These are phyloP conservation scores for Ameiurus melas DNA, from an alignment of 2,113 vertebrate species.

Conservation along the genomic window DNA sequence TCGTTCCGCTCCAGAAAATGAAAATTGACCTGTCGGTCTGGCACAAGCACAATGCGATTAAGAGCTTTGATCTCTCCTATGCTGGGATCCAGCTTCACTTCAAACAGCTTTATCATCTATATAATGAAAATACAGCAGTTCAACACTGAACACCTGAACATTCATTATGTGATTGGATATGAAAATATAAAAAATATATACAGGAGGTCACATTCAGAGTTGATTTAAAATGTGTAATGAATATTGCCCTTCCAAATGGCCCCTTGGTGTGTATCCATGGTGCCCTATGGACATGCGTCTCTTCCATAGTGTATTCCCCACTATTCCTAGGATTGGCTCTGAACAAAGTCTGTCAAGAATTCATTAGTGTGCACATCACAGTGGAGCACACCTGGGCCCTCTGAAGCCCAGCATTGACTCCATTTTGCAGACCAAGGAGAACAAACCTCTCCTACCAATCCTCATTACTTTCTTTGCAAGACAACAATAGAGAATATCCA, in stretches of 20 bases:
- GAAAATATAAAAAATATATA: slow-evolving; percentile 1
- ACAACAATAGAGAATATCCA: not conserved
- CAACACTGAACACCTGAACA: not conserved
- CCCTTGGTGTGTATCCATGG: too few species aligned
- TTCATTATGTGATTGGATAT: not conserved
- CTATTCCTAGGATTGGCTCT: too few species aligned
- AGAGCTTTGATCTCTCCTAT: slow-evolving; percentile 65
- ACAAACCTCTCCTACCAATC: not conserved
- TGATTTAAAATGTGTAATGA: not conserved
- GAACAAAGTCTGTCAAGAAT: too few species aligned
- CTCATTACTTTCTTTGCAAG: not conserved
- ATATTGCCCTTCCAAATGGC: not conserved
- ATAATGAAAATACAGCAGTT: slow-evolving; percentile 3
- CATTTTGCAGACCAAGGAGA: not conserved
- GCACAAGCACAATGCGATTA: slow-evolving; percentile 65
- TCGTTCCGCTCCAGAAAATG: slow-evolving; percentile 66
- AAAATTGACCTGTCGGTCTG: slow-evolving; percentile 67
- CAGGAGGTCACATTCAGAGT: not conserved
- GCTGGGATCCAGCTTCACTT: slow-evolving; percentile 66
- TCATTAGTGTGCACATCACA: too few species aligned
- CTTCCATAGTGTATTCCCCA: too few species aligned
- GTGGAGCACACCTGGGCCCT: too few species aligned
- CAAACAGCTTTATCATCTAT: slow-evolving; percentile 71
- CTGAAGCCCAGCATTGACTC: too few species aligned
- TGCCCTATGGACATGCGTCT: too few species aligned